Evolutionary conservation across 2,797 vertebrate species (phyloP).

Genomic region (Xenops minutus): DNA sequence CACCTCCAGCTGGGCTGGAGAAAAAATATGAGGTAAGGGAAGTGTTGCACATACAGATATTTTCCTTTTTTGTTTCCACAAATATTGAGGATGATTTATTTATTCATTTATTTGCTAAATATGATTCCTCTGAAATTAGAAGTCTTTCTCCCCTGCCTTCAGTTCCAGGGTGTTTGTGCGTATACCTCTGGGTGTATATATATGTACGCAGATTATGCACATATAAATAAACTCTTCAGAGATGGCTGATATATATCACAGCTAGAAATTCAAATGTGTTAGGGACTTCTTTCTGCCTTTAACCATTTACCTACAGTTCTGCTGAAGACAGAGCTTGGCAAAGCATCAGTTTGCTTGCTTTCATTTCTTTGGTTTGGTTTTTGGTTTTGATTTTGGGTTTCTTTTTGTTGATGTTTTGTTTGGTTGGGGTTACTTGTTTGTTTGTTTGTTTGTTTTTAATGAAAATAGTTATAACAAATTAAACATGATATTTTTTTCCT

Average conservation of each 20-base stretch:
- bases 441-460: background rate
- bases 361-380: background rate
- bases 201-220: background rate
- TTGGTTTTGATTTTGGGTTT: background rate
- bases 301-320: constrained; percentile 28
- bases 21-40: background rate
- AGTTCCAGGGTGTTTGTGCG: background rate
- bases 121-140: background rate
- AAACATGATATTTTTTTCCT: constrained; percentile 12
- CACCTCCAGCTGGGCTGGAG: background rate
- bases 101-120: background rate
- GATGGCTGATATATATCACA: constrained; percentile 39
- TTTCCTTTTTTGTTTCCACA: background rate
- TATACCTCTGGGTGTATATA: background rate
- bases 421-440: background rate
- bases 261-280: background rate
- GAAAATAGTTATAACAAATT: constrained; percentile 61
- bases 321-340: constrained; percentile 35
- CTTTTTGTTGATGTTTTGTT: background rate
- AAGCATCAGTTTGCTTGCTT: constrained; percentile 20
- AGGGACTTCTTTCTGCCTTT: constrained; percentile 30
- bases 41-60: background rate
- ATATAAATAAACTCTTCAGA: background rate
- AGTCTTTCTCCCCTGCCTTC: background rate
- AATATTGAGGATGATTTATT: background rate